phyloP scores from a whole-genome alignment of 2,797 vertebrate genomes.

The Chanos chanos region DNA sequence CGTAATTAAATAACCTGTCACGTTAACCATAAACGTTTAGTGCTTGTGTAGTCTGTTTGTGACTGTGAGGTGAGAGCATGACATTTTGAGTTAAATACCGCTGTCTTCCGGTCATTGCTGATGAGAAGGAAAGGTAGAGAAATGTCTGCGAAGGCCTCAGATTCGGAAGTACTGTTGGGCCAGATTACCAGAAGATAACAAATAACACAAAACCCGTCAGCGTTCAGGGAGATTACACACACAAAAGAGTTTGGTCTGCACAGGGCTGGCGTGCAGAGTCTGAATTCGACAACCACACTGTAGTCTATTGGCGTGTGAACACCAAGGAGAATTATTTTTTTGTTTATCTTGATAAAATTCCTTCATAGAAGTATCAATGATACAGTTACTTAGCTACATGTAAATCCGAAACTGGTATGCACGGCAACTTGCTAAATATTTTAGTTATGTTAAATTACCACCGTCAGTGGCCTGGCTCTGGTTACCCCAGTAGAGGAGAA shows the following conservation, averaged over 20 bases:
- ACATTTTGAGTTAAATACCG: conserved; percentile 46
- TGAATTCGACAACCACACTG: conserved; percentile 41
- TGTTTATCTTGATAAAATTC: too few species aligned
- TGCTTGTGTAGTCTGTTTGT: too few species aligned
- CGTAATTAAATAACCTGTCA: too few species aligned
- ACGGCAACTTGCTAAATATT: conserved; percentile 61
- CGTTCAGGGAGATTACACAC: conserved; percentile 66
- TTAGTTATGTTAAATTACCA: conserved; percentile 50
- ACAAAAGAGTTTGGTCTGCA: conserved; percentile 69
- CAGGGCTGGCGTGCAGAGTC: conserved; percentile 54
- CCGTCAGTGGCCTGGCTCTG: conserved; percentile 39
- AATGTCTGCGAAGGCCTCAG: conserved; percentile 54
- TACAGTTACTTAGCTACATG: not conserved
- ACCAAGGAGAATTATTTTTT: conserved; percentile 16
- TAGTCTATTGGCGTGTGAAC: conserved; percentile 26
- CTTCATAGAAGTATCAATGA: too few species aligned
- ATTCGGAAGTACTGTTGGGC: conserved; percentile 59
- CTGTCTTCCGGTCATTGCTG: conserved; percentile 43
- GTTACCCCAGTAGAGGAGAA: conserved; percentile 30
- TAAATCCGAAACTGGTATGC: conserved; percentile 18
- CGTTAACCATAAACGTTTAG: too few species aligned
- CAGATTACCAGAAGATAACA: conserved; percentile 63
- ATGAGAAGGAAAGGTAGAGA: conserved; percentile 56
- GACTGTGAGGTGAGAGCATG: too few species aligned
- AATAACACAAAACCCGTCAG: conserved; percentile 68